Base-by-base conservation (phyloP, 2,113 vertebrate genomes). In the Platycercus adscitus region DNA sequence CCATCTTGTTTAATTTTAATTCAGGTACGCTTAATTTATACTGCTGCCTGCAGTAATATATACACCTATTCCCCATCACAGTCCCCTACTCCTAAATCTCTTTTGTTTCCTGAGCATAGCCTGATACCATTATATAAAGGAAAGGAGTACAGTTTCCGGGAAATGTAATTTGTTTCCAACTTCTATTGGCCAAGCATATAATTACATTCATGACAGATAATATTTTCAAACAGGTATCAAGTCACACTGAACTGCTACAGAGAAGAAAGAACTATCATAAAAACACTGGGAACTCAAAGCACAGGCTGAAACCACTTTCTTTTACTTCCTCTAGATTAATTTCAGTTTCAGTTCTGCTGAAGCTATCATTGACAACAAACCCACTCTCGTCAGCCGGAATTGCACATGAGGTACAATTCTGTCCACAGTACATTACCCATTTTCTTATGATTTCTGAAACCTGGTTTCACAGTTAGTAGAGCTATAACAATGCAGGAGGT, bases 261-360 rank as follows among this genome's bases (percentile, higher is more conserved):
- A 33, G 56, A 86, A 93, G 13, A 44, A 75, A 91, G 76, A 47
- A 53, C 10, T 66, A 41, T 9, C 29, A 33, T 23, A 50, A 80
- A 79, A 77, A 7, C 26, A n/a, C 23, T 5, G 53, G 28, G 65
- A 89, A 81, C 33, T 60, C 81, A 37, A 81, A 84, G 35, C 41
- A 70, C 1, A 25, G 33, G 71, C 33, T 90, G 28, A 82, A 82
- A 31, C 17, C 4, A 5, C 64, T 68, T 78, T 31, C 50, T 73
- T 81, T 64, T 72, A 46, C 75, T 88, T 87, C 84, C 69, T 82
- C 73, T 50, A 1, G 17, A 89, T 29, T 70, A 64, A 85, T 80
- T 95, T 79, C 77, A 81, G 72, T 92, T 95, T 95, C 81, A 65
- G 73, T 82, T 94, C 61, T 81, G 77, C 47, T 46, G 63, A 86